These are phyloP conservation scores for Cyanoliseus patagonus DNA, from an alignment of 2,113 vertebrate genomes.

Conservation along the genomic window DNA sequence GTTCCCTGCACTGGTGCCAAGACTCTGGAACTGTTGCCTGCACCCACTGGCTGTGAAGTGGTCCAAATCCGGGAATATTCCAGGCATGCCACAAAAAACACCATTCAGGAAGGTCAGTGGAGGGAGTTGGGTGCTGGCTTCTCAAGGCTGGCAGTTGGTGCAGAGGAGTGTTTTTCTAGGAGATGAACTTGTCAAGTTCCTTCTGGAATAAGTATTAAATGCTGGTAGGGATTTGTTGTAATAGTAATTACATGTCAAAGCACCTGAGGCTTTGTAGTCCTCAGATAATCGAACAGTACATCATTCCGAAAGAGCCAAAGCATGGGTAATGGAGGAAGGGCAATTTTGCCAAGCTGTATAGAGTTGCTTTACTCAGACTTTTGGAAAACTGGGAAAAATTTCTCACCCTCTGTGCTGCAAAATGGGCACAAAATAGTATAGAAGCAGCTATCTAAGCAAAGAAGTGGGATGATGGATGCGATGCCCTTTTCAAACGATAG, in stretches of 20 bases:
- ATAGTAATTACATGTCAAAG: slow-evolving; percentile 11
- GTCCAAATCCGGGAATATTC: background rate
- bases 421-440: background rate
- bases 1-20: background rate
- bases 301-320: background rate
- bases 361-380: background rate
- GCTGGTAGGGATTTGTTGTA: slow-evolving; percentile 11
- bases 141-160: background rate
- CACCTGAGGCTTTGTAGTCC: slow-evolving; percentile 4
- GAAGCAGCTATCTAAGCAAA: slow-evolving; percentile 25
- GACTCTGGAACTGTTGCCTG: slow-evolving; percentile 6
- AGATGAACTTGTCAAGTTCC: background rate
- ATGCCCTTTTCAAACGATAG: slow-evolving; percentile 50
- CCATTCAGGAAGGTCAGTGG: background rate
- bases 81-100: background rate
- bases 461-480: slow-evolving; percentile 32
- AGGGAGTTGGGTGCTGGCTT: background rate
- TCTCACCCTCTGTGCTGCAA: background rate
- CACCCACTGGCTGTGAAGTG: background rate
- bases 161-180: background rate
- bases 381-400: background rate
- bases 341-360: background rate
- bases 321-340: background rate
- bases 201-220: slow-evolving; percentile 25
- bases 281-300: background rate